Evolutionary conservation across 2,888 invertebrate species (phyloP).

Genomic region (Hypomecis atomaria): DNA sequence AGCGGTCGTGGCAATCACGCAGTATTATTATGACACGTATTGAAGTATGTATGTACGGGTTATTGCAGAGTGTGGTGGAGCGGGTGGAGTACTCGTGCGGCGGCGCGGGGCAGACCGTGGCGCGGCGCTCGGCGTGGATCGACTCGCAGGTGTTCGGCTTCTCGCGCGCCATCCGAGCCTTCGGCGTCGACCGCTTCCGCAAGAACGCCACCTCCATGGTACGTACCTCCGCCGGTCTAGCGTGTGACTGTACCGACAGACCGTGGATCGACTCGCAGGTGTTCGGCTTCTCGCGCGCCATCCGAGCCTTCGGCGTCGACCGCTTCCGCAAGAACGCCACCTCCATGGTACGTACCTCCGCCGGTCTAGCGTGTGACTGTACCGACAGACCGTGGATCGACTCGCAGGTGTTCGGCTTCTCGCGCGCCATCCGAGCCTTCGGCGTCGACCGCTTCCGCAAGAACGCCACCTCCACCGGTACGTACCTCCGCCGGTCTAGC

Average conservation of each 20-base stretch:
- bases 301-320: conserved; percentile 95
- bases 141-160: conserved; percentile 95
- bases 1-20: too few relatives aligned
- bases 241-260: too few relatives aligned
- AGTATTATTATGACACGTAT: too few relatives aligned
- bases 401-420: conserved; percentile 94
- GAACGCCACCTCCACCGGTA: conserved; percentile 92
- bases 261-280: conserved; percentile 96
- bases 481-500: conserved; percentile 42
- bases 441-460: conserved; percentile 95
- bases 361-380: background rate
- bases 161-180: conserved; percentile 93
- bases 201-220: conserved; percentile 94
- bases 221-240: conserved; percentile 43
- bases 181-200: conserved; percentile 95
- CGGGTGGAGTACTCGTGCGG: conserved; percentile 92
- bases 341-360: conserved; percentile 87
- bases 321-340: conserved; percentile 94
- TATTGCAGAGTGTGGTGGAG: conserved; percentile 92
- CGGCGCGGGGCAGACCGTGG: conserved; percentile 90
- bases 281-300: conserved; percentile 93
- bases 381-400: conserved; percentile 89
- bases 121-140: conserved; percentile 93
- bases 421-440: conserved; percentile 94
- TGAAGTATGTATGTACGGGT: conserved; percentile 38